phyloP scores from a whole-genome alignment of 1,140 invertebrate species.

The Panagrolaimus sp. region DNA sequence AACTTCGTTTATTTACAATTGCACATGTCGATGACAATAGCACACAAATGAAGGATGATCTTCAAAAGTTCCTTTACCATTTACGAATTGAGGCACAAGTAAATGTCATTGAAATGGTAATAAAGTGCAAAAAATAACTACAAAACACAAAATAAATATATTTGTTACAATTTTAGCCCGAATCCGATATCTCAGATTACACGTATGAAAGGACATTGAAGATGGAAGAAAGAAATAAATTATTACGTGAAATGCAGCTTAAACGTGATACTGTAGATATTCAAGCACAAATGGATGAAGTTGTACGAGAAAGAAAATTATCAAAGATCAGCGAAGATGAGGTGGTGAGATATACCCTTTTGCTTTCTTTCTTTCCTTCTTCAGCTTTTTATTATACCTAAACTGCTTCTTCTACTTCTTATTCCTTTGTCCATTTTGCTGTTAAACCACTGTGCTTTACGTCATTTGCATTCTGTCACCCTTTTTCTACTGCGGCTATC shows the following conservation, averaged over 20 bases:
- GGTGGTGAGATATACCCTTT: conserved; percentile 17
- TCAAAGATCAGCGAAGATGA: conserved; percentile 37
- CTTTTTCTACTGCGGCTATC: conserved; percentile 72
- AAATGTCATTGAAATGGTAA: conserved; percentile 97
- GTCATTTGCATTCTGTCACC: conserved; percentile 19
- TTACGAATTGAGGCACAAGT: conserved; percentile 94
- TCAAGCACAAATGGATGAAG: conserved; percentile 52
- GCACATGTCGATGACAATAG: conserved; percentile 98
- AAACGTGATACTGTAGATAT: conserved; percentile 48
- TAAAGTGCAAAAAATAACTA: conserved; percentile 16
- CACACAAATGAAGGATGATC: conserved; percentile 99
- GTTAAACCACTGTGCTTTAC: not conserved
- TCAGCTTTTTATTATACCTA: too few relatives aligned
- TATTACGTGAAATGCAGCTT: conserved; percentile 81
- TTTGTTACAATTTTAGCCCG: conserved; percentile 67
- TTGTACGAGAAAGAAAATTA: conserved; percentile 54
- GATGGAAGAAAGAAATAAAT: conserved; percentile 97
- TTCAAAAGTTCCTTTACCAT: conserved; percentile 95
- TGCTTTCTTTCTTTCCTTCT: conserved; percentile 4
- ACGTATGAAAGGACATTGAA: conserved; percentile 95
- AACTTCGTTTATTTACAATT: conserved; percentile 94
- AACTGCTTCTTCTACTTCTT: too few relatives aligned
- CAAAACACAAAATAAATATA: conserved; percentile 17
- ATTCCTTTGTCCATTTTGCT: too few relatives aligned
- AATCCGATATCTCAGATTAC: conserved; percentile 95